Conservation (phyloP, 1,140 invertebrate genomes). For the Pentalonia nigronervosa region DNA sequence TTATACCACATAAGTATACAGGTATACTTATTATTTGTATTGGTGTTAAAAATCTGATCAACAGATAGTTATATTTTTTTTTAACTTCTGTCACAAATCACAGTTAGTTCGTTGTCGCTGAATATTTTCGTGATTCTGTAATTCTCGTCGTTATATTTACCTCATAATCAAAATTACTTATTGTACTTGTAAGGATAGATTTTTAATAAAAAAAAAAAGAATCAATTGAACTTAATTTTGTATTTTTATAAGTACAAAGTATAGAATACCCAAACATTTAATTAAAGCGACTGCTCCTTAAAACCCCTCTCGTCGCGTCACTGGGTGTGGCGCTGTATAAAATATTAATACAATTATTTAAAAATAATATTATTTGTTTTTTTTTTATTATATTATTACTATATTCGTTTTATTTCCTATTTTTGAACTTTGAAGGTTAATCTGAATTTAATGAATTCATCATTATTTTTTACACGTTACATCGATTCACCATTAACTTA, state of each 20-base stretch:
- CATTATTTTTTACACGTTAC: background rate
- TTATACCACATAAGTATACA: background rate
- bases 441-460: background rate
- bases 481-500: background rate
- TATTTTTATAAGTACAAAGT: background rate
- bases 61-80: background rate
- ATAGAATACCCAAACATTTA: conserved; percentile 5
- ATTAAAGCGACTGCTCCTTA: background rate
- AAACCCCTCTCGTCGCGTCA: background rate
- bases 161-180: background rate
- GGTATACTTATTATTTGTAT: background rate
- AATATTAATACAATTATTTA: conserved; percentile 6
- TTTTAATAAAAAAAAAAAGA: background rate
- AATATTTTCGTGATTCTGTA: background rate
- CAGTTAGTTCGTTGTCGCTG: background rate
- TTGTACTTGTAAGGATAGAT: background rate
- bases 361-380: background rate
- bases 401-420: background rate
- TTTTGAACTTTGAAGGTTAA: background rate
- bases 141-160: background rate
- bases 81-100: background rate
- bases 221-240: background rate
- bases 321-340: background rate
- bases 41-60: background rate
- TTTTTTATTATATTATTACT: background rate